Evolutionary conservation across 2,888 invertebrate species (phyloP), one percentile per base, ranked within the genome.

Genomic region (Lathronympha strigana): DNA sequence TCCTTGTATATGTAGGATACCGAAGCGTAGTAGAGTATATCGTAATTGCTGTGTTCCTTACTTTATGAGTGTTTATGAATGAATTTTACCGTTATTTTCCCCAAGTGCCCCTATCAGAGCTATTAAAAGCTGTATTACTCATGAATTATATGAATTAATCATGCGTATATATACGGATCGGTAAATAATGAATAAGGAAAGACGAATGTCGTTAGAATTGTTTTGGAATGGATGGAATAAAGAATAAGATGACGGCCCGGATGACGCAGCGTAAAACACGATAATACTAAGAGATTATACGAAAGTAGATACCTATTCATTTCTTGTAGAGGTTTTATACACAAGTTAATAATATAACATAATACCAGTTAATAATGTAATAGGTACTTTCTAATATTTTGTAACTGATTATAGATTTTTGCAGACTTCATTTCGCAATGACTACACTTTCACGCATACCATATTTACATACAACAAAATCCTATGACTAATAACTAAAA

Each of bases 151-250:
- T 53, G 53, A 53, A 36, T 36, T 53, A 53, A 53, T 53, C 36
- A 36, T 36, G 31, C 51, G 51, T 19, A 19, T 33, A 33, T 21
- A 21, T 19, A 47, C 23, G n/a, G 51, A n/a, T n/a, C n/a, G 8
- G 51, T 53, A 36, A 21, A 21, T 53, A 53, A 53, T 53, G 53
- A 36, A 53, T 53, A 53, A 53, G 33, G 36, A 36, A 53, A 21
- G 21, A 53, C 36, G 3, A 36, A 36, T 8, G 51, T 21, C 8
- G 33, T 21, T 21, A 36, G 36, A 36, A 36, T 53, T 9, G 51
- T 15, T 36, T 53, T 23, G 33, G 17, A 31, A 50, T 17, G 31
- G 33, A 50, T 17, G 31, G 33, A 21, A n/a, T 53, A 53, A 53
- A 21, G 6, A 53, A 53, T 53, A n/a, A 53, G 33, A 11, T 21